These are phyloP conservation scores for Corella eumyota DNA, from an alignment of 23 tunicate species.

Conservation along the genomic window DNA sequence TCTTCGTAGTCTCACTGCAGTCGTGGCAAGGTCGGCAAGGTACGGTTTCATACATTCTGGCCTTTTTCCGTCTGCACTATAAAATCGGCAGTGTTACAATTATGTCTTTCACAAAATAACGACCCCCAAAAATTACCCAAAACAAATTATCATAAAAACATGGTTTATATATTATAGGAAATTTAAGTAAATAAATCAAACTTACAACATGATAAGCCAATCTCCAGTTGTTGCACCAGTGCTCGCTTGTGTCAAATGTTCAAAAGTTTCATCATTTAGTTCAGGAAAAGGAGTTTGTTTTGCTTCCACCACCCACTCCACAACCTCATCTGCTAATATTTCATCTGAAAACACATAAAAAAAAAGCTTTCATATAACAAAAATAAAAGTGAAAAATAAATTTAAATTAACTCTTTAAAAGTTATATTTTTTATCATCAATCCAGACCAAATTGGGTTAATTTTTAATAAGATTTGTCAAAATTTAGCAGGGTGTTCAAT, in stretches of 20 bases:
- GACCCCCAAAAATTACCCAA: background rate
- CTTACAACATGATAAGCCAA: slow-evolving; percentile 93
- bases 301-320: slow-evolving; percentile 87
- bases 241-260: slow-evolving; percentile 85
- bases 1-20: slow-evolving; percentile 56
- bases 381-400: too few relatives aligned
- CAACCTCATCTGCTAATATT: slow-evolving; percentile 40
- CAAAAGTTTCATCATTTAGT: slow-evolving; percentile 84
- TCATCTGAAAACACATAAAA: slow-evolving; percentile 11
- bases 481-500: too few relatives aligned
- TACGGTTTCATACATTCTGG: slow-evolving; percentile 78
- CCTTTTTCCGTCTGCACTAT: slow-evolving; percentile 62
- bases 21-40: slow-evolving; percentile 54
- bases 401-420: too few relatives aligned
- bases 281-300: slow-evolving; percentile 92
- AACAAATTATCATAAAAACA: too few relatives aligned
- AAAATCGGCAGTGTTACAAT: background rate
- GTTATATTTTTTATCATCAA: too few relatives aligned
- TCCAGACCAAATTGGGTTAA: too few relatives aligned
- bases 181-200: background rate
- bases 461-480: too few relatives aligned
- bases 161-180: too few relatives aligned
- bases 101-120: background rate
- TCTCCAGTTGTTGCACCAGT: slow-evolving; percentile 95
- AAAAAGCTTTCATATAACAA: too few relatives aligned